A percentile compares a stretch with the other conserved stretches of the same genome.
Evolutionary conservation across 2,113 vertebrate genomes (phyloP).

Genomic region (Dryoscopus gambensis): DNA sequence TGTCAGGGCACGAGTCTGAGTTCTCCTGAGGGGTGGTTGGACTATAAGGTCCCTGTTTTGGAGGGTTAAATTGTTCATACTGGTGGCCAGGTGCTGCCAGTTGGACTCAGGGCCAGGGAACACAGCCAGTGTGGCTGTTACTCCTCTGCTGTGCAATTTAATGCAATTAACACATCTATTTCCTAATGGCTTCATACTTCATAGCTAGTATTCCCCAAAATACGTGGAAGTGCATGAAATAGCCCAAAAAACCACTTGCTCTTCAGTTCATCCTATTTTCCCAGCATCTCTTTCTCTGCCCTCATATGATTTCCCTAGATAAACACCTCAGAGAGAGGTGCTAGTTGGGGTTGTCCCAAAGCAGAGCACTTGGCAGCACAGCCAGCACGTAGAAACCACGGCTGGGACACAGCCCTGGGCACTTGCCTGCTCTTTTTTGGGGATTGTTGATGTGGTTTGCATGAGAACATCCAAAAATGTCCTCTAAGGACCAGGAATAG

Average conservation of each 20-base stretch:
- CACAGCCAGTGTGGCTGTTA: neutral
- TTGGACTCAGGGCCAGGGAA: neutral
- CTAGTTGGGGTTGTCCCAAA: neutral
- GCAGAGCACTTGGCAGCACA: neutral
- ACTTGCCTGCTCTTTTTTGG: neutral
- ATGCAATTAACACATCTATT: neutral
- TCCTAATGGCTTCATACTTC: neutral
- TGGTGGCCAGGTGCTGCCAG: neutral
- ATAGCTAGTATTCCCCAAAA: neutral
- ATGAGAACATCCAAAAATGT: neutral
- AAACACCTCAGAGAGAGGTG: neutral
- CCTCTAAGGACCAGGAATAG: neutral
- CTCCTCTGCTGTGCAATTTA: neutral
- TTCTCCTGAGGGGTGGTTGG: neutral
- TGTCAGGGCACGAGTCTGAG: neutral
- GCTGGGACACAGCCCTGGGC: neutral
- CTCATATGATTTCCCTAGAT: neutral
- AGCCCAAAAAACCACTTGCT: neutral
- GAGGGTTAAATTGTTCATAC: neutral
- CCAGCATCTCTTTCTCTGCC: neutral
- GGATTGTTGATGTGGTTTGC: neutral
- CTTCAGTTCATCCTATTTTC: neutral
- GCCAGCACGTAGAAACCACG: accelerated
- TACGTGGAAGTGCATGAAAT: neutral
- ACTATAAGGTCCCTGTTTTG: neutral